Evolutionary conservation across 2,113 vertebrate species (phyloP), one percentile per base, ranked within the genome.

Genomic region (Neolamprologus kungweensis): DNA sequence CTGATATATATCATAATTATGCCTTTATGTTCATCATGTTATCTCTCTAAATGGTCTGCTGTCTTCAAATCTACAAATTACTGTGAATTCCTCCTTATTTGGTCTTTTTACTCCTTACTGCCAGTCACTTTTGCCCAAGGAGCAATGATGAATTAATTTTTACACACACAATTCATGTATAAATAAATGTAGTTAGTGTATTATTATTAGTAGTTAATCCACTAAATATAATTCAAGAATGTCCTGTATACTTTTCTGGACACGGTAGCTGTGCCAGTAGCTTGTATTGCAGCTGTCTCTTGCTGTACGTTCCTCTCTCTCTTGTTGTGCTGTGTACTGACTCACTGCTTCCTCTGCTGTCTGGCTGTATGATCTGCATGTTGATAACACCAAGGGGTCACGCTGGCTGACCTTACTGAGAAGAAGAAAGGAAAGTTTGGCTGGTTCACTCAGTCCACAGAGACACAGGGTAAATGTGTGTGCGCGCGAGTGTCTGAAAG

Each of bases 391-490:
- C 91, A 97, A 99, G 98, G 98, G 97, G 96, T 99, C 95, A 99
- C 97, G 2, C 94, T 99, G 97, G 98, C 97, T 47, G 98, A 99
- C 95, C 97, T 99, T 95, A 97, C 98, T 94, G 97, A 98, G 83
- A 98, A 99, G 98, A 99, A 98, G 98, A 99, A 97, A 96, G 98
- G 97, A 93, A 98, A 96, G 95, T 97, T 98, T 97, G 97, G 96
- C 92, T 97, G 97, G 97, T 99, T 98, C 97, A 97, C 96, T 86
- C 98, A 97, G 97, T 98, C 97, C 94, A 96, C 97, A 96, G 97
- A 97, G 92, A 98, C 98, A 95, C 98, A 98, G 93, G 98, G 98
- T 99, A 98, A 98, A 92, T 88, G 91, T 88, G 89, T 87, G 79
- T 85, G 87, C 65, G 45, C 4, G 9, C 4, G 47, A 23, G 37